phyloP scores from a whole-genome alignment of 2,797 vertebrate genomes.

The Buphagus erythrorhynchus region DNA sequence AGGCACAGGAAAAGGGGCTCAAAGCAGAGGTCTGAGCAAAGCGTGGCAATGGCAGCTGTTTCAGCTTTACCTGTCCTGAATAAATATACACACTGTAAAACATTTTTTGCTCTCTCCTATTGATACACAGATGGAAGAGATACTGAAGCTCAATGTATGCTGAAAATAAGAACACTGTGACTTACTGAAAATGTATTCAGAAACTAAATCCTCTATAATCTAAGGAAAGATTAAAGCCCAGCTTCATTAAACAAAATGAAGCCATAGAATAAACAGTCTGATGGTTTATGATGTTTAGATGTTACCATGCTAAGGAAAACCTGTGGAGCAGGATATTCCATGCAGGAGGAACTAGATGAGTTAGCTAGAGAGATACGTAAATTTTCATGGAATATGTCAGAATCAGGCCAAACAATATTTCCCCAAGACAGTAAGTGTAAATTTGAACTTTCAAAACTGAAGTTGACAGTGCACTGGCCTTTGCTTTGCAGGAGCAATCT shows the following conservation, averaged over 20 bases:
- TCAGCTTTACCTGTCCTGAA: neutral
- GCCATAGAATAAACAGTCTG: neutral
- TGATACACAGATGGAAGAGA: neutral
- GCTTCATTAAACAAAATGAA: neutral
- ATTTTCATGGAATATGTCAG: neutral
- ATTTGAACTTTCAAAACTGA: neutral
- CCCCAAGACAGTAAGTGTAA: neutral
- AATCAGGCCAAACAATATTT: neutral
- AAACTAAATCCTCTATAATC: neutral
- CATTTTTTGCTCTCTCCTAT: accelerated
- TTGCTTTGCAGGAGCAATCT: neutral
- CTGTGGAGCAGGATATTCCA: neutral
- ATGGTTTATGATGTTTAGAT: neutral
- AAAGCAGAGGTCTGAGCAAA: neutral
- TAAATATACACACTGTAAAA: neutral
- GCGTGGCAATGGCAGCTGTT: neutral
- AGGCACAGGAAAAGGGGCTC: accelerated
- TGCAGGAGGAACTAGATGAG: neutral
- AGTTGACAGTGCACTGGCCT: neutral
- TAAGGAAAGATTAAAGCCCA: neutral
- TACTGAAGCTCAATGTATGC: neutral
- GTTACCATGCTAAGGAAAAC: neutral
- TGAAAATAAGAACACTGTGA: neutral
- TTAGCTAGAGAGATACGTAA: neutral
- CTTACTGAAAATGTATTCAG: neutral